Conservation (phyloP, 2,888 invertebrate genomes). For the Epicampocera succincta region DNA sequence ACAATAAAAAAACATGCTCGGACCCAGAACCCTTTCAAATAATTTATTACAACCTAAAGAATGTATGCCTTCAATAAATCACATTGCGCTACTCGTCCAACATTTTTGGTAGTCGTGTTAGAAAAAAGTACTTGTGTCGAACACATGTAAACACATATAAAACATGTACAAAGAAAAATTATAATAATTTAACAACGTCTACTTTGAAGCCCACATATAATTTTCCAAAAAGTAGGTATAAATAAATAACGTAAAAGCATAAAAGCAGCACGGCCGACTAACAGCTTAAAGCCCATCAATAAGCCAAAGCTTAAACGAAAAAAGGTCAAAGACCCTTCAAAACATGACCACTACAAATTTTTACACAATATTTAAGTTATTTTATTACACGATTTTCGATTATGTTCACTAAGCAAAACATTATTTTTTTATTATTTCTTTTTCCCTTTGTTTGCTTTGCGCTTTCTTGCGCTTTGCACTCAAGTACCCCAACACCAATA, state of each 20-base stretch:
- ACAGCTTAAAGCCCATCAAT: conserved; percentile 38
- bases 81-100: no score
- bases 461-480: not conserved
- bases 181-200: conserved; percentile 1
- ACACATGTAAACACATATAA: no score
- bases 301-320: not conserved
- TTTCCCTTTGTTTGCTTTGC: not conserved
- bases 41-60: no score
- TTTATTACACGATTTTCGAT: conserved; percentile 16
- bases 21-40: no score
- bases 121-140: no score
- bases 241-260: conserved; percentile 3
- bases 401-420: conserved; percentile 42
- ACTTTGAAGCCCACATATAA: conserved; percentile 32
- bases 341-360: conserved; percentile 8
- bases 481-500: not conserved
- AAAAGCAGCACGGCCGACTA: not conserved
- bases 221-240: not conserved
- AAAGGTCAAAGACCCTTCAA: conserved; percentile 50
- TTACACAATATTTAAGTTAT: conserved; percentile 1
- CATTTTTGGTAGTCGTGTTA: no score
- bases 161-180: no score
- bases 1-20: no score
- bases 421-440: not conserved
- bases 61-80: no score